These are phyloP conservation scores for Drosophila planitibia DNA, from an alignment of 2,888 invertebrate genomes.

Conservation along the genomic window DNA sequence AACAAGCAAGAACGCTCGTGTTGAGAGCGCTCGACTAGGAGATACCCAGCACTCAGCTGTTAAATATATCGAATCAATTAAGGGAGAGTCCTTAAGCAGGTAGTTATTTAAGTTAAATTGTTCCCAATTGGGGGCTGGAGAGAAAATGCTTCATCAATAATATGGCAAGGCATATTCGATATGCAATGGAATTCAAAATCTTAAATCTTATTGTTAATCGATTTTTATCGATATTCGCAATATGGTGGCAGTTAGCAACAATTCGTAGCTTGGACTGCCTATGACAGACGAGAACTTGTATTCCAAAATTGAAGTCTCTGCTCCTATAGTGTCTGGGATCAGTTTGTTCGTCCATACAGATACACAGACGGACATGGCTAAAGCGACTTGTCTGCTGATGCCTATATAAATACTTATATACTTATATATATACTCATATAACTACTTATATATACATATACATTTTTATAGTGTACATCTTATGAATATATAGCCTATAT, in stretches of 20 bases:
- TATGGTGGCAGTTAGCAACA: too few relatives aligned
- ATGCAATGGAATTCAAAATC: background rate
- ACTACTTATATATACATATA: too few relatives aligned
- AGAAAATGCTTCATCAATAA: background rate
- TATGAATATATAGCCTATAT: background rate
- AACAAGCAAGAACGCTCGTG: background rate
- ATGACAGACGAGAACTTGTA: too few relatives aligned
- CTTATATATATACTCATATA: background rate
- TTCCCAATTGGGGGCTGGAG: background rate
- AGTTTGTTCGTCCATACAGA: background rate
- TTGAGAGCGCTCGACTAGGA: background rate
- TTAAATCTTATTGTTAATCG: background rate
- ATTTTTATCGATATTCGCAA: background rate
- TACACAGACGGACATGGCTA: background rate
- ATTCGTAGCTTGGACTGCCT: too few relatives aligned
- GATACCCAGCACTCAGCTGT: background rate
- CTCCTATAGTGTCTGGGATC: background rate
- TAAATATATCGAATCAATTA: background rate
- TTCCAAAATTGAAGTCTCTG: too few relatives aligned
- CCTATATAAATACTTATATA: background rate
- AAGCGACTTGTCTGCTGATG: background rate
- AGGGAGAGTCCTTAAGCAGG: background rate
- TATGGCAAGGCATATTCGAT: background rate
- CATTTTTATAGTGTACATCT: background rate
- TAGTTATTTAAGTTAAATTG: background rate